Conservation (phyloP, 1,140 invertebrate genomes). For the Papilio glaucus region DNA sequence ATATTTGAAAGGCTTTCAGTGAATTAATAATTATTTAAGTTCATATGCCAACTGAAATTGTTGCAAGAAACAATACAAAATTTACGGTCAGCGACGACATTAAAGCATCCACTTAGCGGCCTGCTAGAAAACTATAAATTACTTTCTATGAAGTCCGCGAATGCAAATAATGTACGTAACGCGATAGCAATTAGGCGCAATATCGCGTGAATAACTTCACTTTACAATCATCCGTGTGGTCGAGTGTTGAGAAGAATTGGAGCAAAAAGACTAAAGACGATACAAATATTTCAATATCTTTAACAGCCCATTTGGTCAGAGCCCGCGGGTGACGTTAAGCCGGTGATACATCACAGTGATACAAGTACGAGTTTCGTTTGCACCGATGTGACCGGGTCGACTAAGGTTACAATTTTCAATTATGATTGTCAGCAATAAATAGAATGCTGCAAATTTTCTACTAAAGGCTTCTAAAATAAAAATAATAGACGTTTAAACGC, state of each 20-base stretch:
- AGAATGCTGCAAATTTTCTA: too few species aligned
- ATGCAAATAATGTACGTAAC: neutral
- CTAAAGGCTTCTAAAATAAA: too few species aligned
- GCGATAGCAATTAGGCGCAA: neutral
- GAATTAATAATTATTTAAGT: neutral
- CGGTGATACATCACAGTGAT: neutral
- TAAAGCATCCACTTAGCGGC: conserved; percentile 11
- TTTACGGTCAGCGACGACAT: conserved; percentile 12
- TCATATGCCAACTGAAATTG: conserved; percentile 12
- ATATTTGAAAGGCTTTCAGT: too few species aligned
- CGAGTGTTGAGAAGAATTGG: conserved; percentile 23
- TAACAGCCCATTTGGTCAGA: conserved; percentile 31
- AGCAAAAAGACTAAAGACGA: conserved; percentile 22
- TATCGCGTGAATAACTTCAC: neutral
- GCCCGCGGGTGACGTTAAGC: conserved; percentile 18
- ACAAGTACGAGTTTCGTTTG: neutral
- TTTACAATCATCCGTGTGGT: conserved; percentile 19
- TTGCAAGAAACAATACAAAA: conserved; percentile 22
- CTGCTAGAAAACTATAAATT: conserved; percentile 9
- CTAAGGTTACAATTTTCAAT: too few species aligned
- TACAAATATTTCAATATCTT: conserved; percentile 38
- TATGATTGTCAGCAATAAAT: too few species aligned
- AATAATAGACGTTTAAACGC: too few species aligned
- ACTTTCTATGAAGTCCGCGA: neutral
- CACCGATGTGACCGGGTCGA: neutral